Conservation (phyloP, 2,888 invertebrate species). For the Drosophila paucipuncta region DNA sequence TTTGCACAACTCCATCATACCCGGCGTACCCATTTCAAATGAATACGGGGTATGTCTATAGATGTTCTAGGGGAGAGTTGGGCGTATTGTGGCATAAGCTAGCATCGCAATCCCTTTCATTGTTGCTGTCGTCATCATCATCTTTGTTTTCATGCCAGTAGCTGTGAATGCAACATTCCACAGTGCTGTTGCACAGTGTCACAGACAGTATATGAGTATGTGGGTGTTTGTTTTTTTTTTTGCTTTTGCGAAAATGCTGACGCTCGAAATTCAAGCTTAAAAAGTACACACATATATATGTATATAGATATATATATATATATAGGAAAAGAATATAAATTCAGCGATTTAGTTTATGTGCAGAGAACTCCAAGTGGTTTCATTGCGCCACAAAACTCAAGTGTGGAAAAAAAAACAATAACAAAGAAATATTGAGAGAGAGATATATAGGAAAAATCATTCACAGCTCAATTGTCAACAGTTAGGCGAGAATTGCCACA, state of each 20-base stretch:
- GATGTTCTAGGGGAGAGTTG: not conserved
- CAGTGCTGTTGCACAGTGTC: constrained; percentile 17
- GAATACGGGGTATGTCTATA: not conserved
- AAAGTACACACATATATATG: not conserved
- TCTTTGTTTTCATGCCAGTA: constrained; percentile 55
- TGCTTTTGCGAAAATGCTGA: constrained; percentile 53
- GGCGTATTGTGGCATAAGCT: constrained; percentile 49
- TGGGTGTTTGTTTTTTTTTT: constrained; percentile 6
- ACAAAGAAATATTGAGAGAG: constrained; percentile 9
- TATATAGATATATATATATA: not conserved
- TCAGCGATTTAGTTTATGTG: constrained; percentile 42
- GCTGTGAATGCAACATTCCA: constrained; percentile 59
- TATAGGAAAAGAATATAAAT: constrained; percentile 38
- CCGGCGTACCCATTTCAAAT: not conserved
- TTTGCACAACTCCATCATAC: not conserved
- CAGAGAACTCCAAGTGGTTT: constrained; percentile 59
- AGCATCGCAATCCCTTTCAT: constrained; percentile 18
- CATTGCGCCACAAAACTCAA: constrained; percentile 47
- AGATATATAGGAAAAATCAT: constrained; percentile 19
- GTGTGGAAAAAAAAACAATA: constrained; percentile 40
- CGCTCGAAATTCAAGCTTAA: constrained; percentile 60
- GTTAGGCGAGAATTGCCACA: constrained; percentile 35
- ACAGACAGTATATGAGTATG: constrained; percentile 2
- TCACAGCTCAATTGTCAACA: constrained; percentile 72
- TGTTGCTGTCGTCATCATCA: constrained; percentile 51